Evolutionary conservation across 2,888 invertebrate genomes (phyloP), one percentile per base, ranked within the genome.

Genomic region (Pheosia tremula): DNA sequence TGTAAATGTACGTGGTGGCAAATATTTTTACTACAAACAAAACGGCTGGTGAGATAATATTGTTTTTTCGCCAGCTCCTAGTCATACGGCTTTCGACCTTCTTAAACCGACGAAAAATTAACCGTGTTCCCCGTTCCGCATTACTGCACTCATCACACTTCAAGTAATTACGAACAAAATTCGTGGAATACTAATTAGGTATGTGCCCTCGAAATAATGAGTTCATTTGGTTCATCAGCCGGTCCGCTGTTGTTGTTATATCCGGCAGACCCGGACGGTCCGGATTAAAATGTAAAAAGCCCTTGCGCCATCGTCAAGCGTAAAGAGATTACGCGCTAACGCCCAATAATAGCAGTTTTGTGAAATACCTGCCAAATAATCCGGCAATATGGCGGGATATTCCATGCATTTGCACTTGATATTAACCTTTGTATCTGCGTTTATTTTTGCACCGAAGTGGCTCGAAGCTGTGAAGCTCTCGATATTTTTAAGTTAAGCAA

Each of bases 241-340:
- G 38, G 24, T 24, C 24, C 58, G 56, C 60, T 65, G 38, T 57
- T 56, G 60, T 64, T 58, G 67, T 55, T 63, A 56, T 56, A 66
- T 54, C 62, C 60, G 61, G 57, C 58, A 52, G 47, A 41, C 36
- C 50, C 55, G 59, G 58, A n/a, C 53, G 49, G 62, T 38, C 60
- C 52, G 72, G 75, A 76, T 80, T 78, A 78, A 74, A 77, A 73
- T 71, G 71, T 76, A 75, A 78, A 78, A 70, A 72, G 66, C 60
- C 59, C 63, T 53, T 56, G 61, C 66, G 61, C 61, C 50, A 58
- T 60, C 62, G 66, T 59, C 61, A 58, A 57, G 64, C 62, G 64
- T 72, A 62, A 69, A 74, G 74, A 72, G 77, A 77, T 81, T 80
- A 78, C 74, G 66, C 67, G 68, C 72, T 72, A 73, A 77, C 72